A percentile compares a stretch with the other conserved stretches of the same genome.
These are phyloP conservation scores for Meleagris gallopavo DNA, from an alignment of 2,113 vertebrate genomes.

Conservation along the genomic window DNA sequence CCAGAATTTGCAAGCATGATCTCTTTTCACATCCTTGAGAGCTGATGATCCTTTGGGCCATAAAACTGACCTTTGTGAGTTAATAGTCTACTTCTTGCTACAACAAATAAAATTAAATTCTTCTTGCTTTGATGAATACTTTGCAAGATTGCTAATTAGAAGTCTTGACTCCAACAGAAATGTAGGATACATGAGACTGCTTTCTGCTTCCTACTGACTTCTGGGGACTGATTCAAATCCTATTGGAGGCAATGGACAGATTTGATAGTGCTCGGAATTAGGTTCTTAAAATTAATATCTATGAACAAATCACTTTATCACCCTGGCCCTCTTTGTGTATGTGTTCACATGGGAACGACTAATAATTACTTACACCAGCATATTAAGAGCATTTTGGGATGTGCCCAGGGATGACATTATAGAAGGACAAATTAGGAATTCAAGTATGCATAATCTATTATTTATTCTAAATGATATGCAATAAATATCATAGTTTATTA, in stretches of 20 bases:
- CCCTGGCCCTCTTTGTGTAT: background rate
- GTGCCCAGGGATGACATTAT: background rate
- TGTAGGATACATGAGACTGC: background rate
- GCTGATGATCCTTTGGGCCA: background rate
- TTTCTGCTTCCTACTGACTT: background rate
- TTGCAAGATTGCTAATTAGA: constrained; percentile 30
- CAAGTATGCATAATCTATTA: background rate
- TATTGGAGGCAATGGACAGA: background rate
- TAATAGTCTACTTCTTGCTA: constrained; percentile 19
- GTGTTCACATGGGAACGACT: background rate
- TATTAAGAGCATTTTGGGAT: background rate
- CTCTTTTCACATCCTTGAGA: background rate
- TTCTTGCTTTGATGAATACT: background rate
- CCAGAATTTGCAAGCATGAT: background rate
- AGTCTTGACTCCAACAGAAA: background rate
- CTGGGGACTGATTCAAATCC: background rate
- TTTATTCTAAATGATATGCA: background rate
- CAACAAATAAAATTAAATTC: constrained; percentile 8
- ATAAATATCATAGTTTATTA: background rate
- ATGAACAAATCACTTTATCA: background rate
- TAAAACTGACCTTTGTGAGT: constrained; percentile 13
- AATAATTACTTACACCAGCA: background rate
- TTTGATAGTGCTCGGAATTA: background rate
- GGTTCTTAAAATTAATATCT: constrained; percentile 7
- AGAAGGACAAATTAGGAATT: background rate